Base-by-base conservation (phyloP, 2,797 vertebrate species). In the Aulostomus chinensis region DNA sequence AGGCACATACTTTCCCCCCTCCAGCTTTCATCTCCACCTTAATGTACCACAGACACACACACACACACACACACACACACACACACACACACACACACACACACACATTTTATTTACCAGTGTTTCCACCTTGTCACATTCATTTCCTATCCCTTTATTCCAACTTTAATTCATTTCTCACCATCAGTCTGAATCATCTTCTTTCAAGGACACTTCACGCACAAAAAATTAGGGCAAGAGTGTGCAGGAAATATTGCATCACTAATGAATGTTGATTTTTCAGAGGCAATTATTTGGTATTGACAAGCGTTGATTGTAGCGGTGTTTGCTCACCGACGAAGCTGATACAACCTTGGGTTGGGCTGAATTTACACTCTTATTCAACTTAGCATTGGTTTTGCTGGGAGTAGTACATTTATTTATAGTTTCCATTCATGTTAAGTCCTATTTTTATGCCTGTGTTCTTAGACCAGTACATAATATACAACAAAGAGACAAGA, bases 21-120 rank as follows among this genome's bases (percentile, higher is more conserved):
- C 43, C 1, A 1, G 47, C 74, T 84, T 82, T 83, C 57, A 83
- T 86, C 57, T 76, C 33, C 0, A 6, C 63, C 40, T 56, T 45
- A 53, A 74, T 58, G 48, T 22, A 53, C 9, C 39, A 14, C 22
- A 18, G 33, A 26, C 48, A 20, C 55, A 40, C 67, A 26, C 52
- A 50, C 30, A 45, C 8, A 3, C 28, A 46, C n/a, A n/a, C 39
- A 14, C 22, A 18, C 32, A 26, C 48, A 20, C 55, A 40, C 67
- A 26, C 52, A 50, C 30, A 45, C 8, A 3, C 28, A 46, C 39
- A 14, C 22, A 18, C 32, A 26, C 48, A 20, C 55, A 40, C 67
- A 26, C 52, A 50, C 30, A 45, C 8, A 3, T 24, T 41, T 63
- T 33, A 66, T 65, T 52, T 51, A 25, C 32, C 14, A 20, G 12